Base-by-base conservation (phyloP, 2,797 vertebrate species). In the Nyctibius grandis region DNA sequence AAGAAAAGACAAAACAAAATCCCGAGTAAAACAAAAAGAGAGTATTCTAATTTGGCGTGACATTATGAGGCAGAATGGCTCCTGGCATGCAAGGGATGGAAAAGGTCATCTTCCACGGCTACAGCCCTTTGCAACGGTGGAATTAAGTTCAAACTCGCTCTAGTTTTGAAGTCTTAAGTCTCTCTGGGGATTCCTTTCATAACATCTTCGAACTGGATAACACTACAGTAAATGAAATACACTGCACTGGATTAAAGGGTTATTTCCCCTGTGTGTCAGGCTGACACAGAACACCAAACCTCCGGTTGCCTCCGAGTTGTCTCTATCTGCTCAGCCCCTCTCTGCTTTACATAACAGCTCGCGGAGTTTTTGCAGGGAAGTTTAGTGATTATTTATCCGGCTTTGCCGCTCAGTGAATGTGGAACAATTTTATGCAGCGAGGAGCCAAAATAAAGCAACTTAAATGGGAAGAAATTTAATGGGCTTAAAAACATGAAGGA, bases 181-280 rank as follows among this genome's bases (percentile, higher is more conserved):
- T 99, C 98, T 98, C 98, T 95, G 94, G 98, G 98, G 98, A 98
- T 98, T 97, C 97, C 97, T 98, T 98, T 99, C 98, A 98, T 98
- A 99, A 98, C 98, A 98, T 98, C 97, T 98, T 97, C 96, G 96
- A 98, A 98, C 98, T 98, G 98, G 98, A 98, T 98, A 98, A 98
- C 97, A 98, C 98, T 98, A 98, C 98, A 98, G 98, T 98, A 98
- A 99, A 98, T 99, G 98, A 99, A 99, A 99, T 98, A 98, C 98
- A 98, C 98, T 98, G 97, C 95, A 98, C 98, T 98, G 98, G 98
- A 99, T 99, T 99, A 99, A 98, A 98, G 98, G 98, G 98, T 99
- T 99, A 99, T 99, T 99, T 99, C 98, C 99, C 99, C 97, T 96
- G 98, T 98, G 98, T 98, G 91, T 96, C 34, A 86, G 88, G 97